Evolutionary conservation across 2,113 vertebrate genomes (phyloP).

Genomic region (Vombatus ursinus): DNA sequence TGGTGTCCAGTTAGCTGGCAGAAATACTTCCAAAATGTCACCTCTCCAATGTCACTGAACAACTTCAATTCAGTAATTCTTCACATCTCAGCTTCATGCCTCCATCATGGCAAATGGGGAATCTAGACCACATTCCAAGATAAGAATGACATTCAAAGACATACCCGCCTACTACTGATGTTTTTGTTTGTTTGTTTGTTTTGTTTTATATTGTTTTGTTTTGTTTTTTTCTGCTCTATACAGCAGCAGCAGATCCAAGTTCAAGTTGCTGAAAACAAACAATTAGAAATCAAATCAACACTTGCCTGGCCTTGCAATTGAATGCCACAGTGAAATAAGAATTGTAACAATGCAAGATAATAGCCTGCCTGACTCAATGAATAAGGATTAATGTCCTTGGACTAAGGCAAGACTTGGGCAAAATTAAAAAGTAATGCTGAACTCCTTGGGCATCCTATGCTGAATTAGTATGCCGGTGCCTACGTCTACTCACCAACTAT

Average conservation of each 20-base stretch:
- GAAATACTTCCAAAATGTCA: conserved; percentile 56
- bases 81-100: conserved; percentile 51
- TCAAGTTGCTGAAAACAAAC: conserved; percentile 74
- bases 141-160: conserved; percentile 59
- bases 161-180: conserved; percentile 67
- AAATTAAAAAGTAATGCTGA: conserved; percentile 75
- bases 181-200: not conserved
- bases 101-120: conserved; percentile 34
- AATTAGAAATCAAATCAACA: conserved; percentile 76
- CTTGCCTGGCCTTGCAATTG: conserved; percentile 61
- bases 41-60: conserved; percentile 47
- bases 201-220: too few species aligned
- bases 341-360: conserved; percentile 58
- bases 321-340: conserved; percentile 46
- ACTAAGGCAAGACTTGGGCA: conserved; percentile 33
- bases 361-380: conserved; percentile 77
- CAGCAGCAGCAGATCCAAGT: conserved; percentile 31
- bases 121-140: conserved; percentile 56
- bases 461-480: conserved; percentile 67
- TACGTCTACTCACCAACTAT: conserved; percentile 21
- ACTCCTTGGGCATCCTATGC: conserved; percentile 34
- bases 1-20: conserved; percentile 68
- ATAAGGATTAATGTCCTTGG: conserved; percentile 71
- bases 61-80: conserved; percentile 67
- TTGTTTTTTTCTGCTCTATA: conserved; percentile 53